Evolutionary conservation across 2,113 vertebrate genomes (phyloP), one percentile per base, ranked within the genome.

Genomic region (Saguinus imperator): DNA sequence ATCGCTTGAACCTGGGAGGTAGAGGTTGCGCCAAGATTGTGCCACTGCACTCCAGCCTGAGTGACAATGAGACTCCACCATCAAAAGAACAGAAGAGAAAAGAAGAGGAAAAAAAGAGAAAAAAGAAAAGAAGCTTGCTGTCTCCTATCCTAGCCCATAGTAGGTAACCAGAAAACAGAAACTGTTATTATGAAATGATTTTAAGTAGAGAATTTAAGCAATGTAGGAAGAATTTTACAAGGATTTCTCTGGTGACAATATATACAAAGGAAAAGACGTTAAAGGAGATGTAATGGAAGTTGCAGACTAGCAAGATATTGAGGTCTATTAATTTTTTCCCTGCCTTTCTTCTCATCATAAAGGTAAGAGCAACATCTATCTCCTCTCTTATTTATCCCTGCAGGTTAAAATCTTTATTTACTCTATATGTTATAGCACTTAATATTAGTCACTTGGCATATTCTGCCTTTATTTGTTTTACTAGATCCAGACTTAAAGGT

Each of bases 391-490:
- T 23, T 64, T 45, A 73, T 45, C 14, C 35, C 37, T 27, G 11
- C 29, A 91, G 48, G 18, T 80, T 79, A 93, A 84, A 89, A 94
- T 18, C 5, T 32, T 23, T 73, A 73, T 35, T n/a, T 84, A 77
- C n/a, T 79, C 66, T 92, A 20, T 91, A 70, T 13, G 12, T 88
- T 81, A 70, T 0, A 77, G 57, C 16, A 91, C 32, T 94, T 89
- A 88, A 85, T 73, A 20, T 81, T 93, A 48, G 64, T 83, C 70
- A 86, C 11, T 70, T 70, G 75, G 25, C 57, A 94, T 79, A 96
- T 57, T 90, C 87, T 96, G 37, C 43, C 77, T 94, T 77, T 37
- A 72, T 32, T 76, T 86, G 37, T 88, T 95, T 95, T 88, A 9
- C 37, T 86, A 52, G 68, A 77, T 32, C n/a, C 35, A 82, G 3